Base-by-base conservation (phyloP, 2,113 vertebrate genomes). In the Spizaetus ornatus region DNA sequence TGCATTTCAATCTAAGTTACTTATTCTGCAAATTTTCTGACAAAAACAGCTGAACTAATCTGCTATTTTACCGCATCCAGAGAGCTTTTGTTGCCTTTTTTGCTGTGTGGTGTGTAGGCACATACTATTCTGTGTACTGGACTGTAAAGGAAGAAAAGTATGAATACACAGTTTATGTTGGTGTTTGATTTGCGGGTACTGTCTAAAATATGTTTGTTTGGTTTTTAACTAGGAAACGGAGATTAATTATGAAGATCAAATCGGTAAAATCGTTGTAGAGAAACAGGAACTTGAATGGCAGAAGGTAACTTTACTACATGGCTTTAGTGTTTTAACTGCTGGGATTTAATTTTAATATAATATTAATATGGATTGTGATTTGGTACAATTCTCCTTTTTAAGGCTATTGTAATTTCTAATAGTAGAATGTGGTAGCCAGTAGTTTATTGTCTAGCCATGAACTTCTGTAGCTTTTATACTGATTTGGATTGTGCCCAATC, bases 271-370 rank as follows among this genome's bases (percentile, higher is more conserved):
- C 90, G 98, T 99, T 83, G 21, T 99, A 97, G 99, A 99, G 96
- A 99, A 98, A 56, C 99, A 99, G 95, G 99, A 99, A 96, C 97
- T 99, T 85, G 98, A 98, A 79, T 99, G 99, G 99, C 98, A 99
- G 94, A 99, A 99, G 98, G 98, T 98, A 95, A 93, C 48, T 84
- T 88, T 90, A 10, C 42, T 84, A 13, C 7, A 36, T 82, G 9
- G 6, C 92, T 96, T 93, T 71, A 77, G 2, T 34, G 32, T 80
- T 81, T 77, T 82, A 95, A 15, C 8, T 66, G 65, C 52, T 92
- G 36, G 16, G 6, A 50, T 88, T 59, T 82, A 17, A 66, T 82
- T 91, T 78, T 47, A 55, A 17, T 71, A 63, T 79, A 14, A 66
- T 82, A 85, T 74, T 43, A 47, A 17, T 67, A 59, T 23, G 20